Evolutionary conservation across 2,888 invertebrate species (phyloP).

Genomic region (Ctena decussata): DNA sequence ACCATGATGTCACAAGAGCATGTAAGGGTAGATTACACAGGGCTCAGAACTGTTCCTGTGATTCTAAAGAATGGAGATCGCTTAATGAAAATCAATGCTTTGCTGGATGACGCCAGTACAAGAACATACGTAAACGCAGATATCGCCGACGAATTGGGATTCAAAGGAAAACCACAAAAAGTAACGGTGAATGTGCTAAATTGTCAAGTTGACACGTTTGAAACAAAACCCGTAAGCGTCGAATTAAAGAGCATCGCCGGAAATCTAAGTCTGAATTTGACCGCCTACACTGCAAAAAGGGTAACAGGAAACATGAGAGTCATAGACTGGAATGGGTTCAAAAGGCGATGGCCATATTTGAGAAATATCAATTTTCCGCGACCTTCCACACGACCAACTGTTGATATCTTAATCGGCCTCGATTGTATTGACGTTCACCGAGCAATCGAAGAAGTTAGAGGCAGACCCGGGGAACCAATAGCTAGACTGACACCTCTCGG

Average conservation of each 20-base stretch:
- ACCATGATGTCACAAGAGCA: neutral
- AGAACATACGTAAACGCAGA: neutral
- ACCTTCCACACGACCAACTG: neutral
- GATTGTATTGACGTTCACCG: neutral
- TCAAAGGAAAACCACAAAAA: neutral
- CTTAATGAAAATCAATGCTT: neutral
- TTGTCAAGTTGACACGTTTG: neutral
- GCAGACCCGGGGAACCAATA: neutral
- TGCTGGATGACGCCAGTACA: neutral
- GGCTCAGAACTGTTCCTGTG: neutral
- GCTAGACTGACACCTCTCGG: neutral
- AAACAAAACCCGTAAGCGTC: neutral
- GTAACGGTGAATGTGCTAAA: neutral
- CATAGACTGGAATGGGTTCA: neutral
- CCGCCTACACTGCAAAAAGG: neutral
- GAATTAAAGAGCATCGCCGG: neutral
- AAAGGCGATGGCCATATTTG: neutral
- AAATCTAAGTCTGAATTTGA: neutral
- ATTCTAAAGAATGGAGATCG: neutral
- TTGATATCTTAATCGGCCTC: neutral
- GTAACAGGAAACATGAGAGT: neutral
- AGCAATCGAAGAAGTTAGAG: neutral
- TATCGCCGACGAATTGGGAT: neutral
- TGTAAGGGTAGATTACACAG: neutral
- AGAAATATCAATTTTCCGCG: neutral